Conservation (phyloP, 37 sponge, comb jelly and placozoan species). For the Corticium candelabrum region DNA sequence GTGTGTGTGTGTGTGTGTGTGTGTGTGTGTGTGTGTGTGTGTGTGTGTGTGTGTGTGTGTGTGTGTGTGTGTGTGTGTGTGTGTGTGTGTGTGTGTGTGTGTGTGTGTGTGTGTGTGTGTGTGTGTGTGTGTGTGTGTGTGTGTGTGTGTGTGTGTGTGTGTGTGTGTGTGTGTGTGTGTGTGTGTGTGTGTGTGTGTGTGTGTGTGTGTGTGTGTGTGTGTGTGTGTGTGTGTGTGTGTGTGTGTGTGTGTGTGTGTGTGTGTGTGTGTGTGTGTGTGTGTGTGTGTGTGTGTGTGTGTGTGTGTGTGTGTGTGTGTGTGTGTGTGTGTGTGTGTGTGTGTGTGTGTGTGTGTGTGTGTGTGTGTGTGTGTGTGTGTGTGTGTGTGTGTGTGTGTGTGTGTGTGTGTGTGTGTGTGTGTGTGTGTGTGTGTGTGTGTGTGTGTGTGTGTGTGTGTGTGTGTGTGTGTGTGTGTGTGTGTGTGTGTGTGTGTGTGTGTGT, state of each 20-base stretch:
- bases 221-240: conserved; percentile 5
- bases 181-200: conserved; percentile 5
- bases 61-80: conserved; percentile 5
- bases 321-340: conserved; percentile 22
- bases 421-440: conserved; percentile 3
- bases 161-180: conserved; percentile 5
- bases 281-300: conserved; percentile 11
- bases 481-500: conserved; percentile 10
- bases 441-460: background rate
- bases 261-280: conserved; percentile 5
- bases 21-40: conserved; percentile 5
- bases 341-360: conserved; percentile 15
- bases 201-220: conserved; percentile 5
- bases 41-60: conserved; percentile 5
- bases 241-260: conserved; percentile 5
- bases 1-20: conserved; percentile 5
- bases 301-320: conserved; percentile 23
- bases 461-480: conserved; percentile 2
- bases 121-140: conserved; percentile 5
- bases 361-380: background rate
- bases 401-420: conserved; percentile 7
- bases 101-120: conserved; percentile 5
- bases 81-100: conserved; percentile 5
- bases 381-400: conserved; percentile 1
- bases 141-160: conserved; percentile 5